A percentile compares a stretch with the other conserved stretches of the same genome.
These are phyloP conservation scores for Montipora foliosa DNA, from an alignment of 64 coral and sea anemone species.

Conservation along the genomic window DNA sequence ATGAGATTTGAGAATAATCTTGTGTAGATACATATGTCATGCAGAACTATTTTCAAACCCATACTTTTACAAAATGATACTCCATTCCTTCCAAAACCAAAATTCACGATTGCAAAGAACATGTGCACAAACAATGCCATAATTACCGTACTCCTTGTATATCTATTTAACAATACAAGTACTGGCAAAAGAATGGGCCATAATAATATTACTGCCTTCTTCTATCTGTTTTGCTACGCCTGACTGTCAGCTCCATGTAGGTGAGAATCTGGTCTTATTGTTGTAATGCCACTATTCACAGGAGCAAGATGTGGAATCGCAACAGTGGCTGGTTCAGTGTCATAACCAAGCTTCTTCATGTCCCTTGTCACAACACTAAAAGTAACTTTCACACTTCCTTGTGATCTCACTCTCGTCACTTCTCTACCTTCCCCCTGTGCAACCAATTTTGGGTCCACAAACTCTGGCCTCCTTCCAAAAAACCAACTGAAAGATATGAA, in stretches of 20 bases:
- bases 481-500: slow-evolving; percentile 81
- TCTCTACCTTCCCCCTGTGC: slow-evolving; percentile 98
- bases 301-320: slow-evolving; percentile 83
- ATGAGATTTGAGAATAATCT: too few species aligned
- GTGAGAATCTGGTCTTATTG: slow-evolving; percentile 69
- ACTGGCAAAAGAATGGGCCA: not conserved
- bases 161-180: not conserved
- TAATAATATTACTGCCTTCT: not conserved
- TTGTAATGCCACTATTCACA: slow-evolving; percentile 51
- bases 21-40: too few species aligned
- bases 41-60: too few species aligned
- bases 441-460: slow-evolving; percentile 97
- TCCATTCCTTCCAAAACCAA: too few species aligned
- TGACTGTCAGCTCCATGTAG: slow-evolving; percentile 60
- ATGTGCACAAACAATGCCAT: too few species aligned
- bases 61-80: too few species aligned
- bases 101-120: too few species aligned
- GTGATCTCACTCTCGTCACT: slow-evolving; percentile 98
- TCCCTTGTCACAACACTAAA: slow-evolving; percentile 93
- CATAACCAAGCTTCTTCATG: slow-evolving; percentile 97
- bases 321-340: slow-evolving; percentile 88
- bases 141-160: too few species aligned
- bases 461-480: slow-evolving; percentile 99
- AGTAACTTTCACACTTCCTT: slow-evolving; percentile 91
- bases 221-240: slow-evolving; percentile 17